Percentiles rank a stretch among this genome's conserved stretches.
These are phyloP conservation scores for Musca domestica DNA, from an alignment of 1,140 invertebrate species.

Conservation along the genomic window DNA sequence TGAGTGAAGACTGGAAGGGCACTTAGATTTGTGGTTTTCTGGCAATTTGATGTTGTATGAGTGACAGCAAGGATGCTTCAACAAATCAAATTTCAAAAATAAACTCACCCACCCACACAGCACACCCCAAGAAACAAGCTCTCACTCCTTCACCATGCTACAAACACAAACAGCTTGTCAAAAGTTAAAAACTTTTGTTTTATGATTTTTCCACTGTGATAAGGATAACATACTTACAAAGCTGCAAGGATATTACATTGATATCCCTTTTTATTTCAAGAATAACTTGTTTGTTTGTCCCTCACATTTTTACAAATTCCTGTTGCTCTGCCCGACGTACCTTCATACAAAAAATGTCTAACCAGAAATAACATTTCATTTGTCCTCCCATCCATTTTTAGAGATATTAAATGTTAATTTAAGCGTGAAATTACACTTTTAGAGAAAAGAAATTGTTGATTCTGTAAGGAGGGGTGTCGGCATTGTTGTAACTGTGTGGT, in stretches of 20 bases:
- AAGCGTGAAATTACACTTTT: constrained; percentile 44
- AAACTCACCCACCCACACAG: no score
- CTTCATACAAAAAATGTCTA: background rate
- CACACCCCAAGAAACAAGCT: no score
- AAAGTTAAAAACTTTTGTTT: constrained; percentile 35
- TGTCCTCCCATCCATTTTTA: background rate
- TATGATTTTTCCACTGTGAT: constrained; percentile 34
- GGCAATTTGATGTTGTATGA: no score
- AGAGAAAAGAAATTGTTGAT: background rate
- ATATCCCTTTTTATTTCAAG: constrained; percentile 1
- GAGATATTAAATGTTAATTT: constrained; percentile 45
- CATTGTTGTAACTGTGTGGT: no score
- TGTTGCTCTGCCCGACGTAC: background rate
- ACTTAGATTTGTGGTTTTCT: no score
- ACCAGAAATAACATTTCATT: constrained; percentile 4
- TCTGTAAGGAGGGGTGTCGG: no score
- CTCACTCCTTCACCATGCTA: no score
- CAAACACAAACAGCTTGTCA: constrained; percentile 31
- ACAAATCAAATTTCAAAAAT: no score
- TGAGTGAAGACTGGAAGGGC: no score
- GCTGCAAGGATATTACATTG: constrained; percentile 16
- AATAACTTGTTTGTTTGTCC: background rate
- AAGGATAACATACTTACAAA: constrained; percentile 24
- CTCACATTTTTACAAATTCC: background rate
- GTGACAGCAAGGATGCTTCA: no score